phyloP scores from a whole-genome alignment of 2,797 vertebrate genomes.

The Amblyraja radiata region DNA sequence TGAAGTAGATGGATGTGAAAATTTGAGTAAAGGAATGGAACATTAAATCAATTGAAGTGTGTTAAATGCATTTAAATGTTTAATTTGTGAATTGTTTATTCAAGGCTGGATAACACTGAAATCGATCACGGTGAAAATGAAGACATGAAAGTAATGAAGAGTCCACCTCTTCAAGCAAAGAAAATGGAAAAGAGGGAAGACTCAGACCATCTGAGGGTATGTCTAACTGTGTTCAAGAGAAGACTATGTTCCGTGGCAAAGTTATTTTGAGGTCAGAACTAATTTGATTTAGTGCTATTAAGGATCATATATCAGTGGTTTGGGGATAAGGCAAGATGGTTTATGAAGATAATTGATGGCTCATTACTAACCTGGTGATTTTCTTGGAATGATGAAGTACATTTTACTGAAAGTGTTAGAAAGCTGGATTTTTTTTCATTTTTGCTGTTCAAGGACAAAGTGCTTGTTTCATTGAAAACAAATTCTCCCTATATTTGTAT shows the following conservation, averaged over 20 bases:
- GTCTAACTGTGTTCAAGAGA: slow-evolving; percentile 25
- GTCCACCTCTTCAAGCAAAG: slow-evolving; percentile 67
- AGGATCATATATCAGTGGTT: neutral
- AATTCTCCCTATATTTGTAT: neutral
- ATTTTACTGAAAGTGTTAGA: neutral
- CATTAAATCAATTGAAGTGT: neutral
- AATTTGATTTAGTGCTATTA: neutral
- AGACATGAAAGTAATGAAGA: slow-evolving; percentile 69
- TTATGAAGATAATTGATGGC: neutral
- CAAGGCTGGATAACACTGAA: slow-evolving; percentile 79
- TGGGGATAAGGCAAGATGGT: neutral
- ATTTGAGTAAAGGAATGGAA: slow-evolving; percentile 42
- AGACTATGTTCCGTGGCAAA: neutral
- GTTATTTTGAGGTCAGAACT: neutral
- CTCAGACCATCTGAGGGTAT: slow-evolving; percentile 71
- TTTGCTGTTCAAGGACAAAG: neutral
- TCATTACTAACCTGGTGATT: neutral
- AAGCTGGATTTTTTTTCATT: neutral
- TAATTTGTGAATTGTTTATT: neutral
- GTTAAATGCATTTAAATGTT: neutral
- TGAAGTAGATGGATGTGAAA: neutral
- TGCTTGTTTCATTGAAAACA: neutral
- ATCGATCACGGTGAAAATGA: slow-evolving; percentile 96
- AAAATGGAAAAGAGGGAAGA: slow-evolving; percentile 77
- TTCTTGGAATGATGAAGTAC: neutral